Conservation (phyloP, 2,888 invertebrate genomes). For the Idaea biselata region DNA sequence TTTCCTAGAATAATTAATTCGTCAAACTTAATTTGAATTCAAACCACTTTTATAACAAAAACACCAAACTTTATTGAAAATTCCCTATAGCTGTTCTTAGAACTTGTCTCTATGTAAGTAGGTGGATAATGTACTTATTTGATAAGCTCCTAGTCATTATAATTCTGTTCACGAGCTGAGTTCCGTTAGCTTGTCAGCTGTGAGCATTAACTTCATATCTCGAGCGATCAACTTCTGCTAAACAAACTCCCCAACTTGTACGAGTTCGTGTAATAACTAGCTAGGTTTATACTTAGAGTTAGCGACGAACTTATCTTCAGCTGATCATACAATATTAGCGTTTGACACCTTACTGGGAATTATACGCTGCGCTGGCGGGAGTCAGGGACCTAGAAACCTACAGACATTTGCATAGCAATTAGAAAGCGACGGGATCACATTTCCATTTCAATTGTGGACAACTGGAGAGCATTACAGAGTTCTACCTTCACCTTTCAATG, state of each 20-base stretch:
- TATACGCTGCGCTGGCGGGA: background rate
- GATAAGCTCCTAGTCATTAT: conserved; percentile 17
- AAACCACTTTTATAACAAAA: background rate
- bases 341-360: background rate
- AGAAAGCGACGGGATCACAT: conserved; percentile 54
- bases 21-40: background rate
- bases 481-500: conserved; percentile 42
- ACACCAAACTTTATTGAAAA: background rate
- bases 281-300: conserved; percentile 4
- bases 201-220: conserved; percentile 25
- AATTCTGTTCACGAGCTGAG: conserved; percentile 19
- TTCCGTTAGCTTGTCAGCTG: conserved; percentile 23
- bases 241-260: conserved; percentile 24
- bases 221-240: conserved; percentile 24
- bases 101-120: background rate
- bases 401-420: conserved; percentile 69
- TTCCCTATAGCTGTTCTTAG: background rate
- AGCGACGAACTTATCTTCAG: background rate
- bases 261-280: conserved; percentile 14
- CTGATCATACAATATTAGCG: background rate
- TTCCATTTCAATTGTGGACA: conserved; percentile 72
- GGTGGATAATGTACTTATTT: background rate
- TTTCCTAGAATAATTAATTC: too few relatives aligned
- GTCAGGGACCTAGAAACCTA: conserved; percentile 32
- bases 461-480: conserved; percentile 39